Base-by-base conservation (phyloP, 1,140 invertebrate genomes). In the Lysiphlebus fabarum region DNA sequence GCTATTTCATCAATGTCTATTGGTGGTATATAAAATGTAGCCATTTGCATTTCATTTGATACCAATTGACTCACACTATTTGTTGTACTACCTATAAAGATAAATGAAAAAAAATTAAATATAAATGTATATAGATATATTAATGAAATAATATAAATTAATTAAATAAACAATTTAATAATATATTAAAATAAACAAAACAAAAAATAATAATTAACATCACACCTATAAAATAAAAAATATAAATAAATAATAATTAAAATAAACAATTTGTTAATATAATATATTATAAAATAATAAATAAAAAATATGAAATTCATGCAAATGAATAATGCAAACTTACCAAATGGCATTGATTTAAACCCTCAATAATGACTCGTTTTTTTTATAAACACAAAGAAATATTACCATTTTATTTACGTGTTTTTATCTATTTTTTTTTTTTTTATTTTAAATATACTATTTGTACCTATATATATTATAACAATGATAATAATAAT, bases 1-100 rank as follows among this genome's bases (percentile, higher is more conserved):
- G 75, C 77, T 12, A 80, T 75, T 64, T 79, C 72, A 57, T 76
- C 71, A 53, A 77, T 75, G 68, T 79, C 72, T 61, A 77, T 74
- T 64, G 81, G 78, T 61, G 81, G 67, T 57, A 79, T 70, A 58
- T 68, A 77, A 42, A 79, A 77, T 40, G 84, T 82, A 51, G 83
- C 83, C 61, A 86, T 54, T 14, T 84, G 84, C 56, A 84, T 78
- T 76, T 86, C 85, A 64, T 83, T 86, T 59, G 81, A 79, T 54
- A 86, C 83, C 59, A 87, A 74, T 64, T 86, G 83, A 56, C 83
- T 84, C 70, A 86, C 77, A 70, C 84, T 86, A 73, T 83, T 85
- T 56, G 84, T 82, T 66, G 84, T 85, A 72, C 83, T 85, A 72
- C 81, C 83, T 84, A 82, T 65, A 77, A 76, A 68, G 70, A 62